These are phyloP conservation scores for Alosa alosa DNA, from an alignment of 2,113 vertebrate genomes.

Conservation along the genomic window DNA sequence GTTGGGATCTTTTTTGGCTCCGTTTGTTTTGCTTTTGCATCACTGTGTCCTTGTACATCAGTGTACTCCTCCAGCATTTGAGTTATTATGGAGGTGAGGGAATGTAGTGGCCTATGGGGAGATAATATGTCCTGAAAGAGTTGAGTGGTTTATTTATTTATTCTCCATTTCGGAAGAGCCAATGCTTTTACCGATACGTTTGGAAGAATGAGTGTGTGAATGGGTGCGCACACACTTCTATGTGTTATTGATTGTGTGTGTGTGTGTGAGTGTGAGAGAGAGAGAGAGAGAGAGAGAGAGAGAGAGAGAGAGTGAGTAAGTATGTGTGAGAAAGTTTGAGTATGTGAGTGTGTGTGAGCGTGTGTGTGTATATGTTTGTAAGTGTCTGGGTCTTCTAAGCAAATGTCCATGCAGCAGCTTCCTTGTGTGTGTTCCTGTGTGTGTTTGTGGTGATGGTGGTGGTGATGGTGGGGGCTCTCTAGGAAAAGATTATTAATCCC, in stretches of 20 bases:
- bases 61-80: neutral
- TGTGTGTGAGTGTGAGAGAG: neutral
- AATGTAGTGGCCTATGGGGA: neutral
- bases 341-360: no score
- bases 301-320: neutral
- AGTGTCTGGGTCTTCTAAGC: neutral
- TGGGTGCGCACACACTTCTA: neutral
- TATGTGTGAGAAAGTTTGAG: neutral
- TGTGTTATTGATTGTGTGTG: neutral
- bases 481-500: conserved; percentile 54
- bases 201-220: neutral
- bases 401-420: neutral
- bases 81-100: neutral
- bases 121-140: neutral
- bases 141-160: no score
- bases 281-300: neutral
- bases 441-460: neutral
- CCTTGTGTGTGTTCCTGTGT: neutral
- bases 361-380: neutral
- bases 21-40: neutral
- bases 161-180: no score
- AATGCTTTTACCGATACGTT: no score
- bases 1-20: neutral
- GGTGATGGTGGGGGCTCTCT: conserved; percentile 17
- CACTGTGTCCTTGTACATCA: neutral